Base-by-base conservation (phyloP, 2,797 vertebrate species). In the Enteromius afrohamiltoni region DNA sequence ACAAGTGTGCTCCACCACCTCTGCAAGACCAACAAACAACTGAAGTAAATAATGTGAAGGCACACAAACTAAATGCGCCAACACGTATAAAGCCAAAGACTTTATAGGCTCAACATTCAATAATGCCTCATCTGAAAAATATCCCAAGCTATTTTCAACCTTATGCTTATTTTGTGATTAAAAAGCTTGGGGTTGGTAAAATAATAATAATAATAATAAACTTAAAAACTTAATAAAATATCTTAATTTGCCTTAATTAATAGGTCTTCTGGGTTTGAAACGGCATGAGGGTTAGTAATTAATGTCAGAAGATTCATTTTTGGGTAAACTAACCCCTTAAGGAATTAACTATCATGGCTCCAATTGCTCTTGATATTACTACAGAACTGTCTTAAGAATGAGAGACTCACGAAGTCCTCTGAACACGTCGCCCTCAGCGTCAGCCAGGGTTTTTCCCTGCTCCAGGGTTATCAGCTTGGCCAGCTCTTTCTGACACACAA, bases 341-440 rank as follows among this genome's bases (percentile, higher is more conserved):
- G 40, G 40, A 42, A 42, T 9, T 40, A 40, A 40, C 40, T 40
- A 34, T 34, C 5, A 34, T 34, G 34, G 4, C 4, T 5, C 0
- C 34, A 34, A 0, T 34, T 34, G 37, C 37, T 37, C 37, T 6
- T 13, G 49, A n/a, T 47, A 34, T 65, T 31, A 49, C 19, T 19
- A 49, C 21, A 42, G n/a, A 60, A 76, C n/a, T 1, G 10, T 37
- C 49, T n/a, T 3, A 83, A 67, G 26, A 64, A 64, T 16, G 60
- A 49, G 10, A 49, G 85, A 94, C 97, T 97, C 96, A 99, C 97
- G 98, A 88, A 99, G 94, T 91, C 98, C 98, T 93, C 97, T 95
- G 92, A 98, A 99, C 70, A 99, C 97, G 79, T 98, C 98, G 78
- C 98, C 97, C 88, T 99, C 98, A 67, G 98, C 98, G 89, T 99